phyloP scores from a whole-genome alignment of 2,113 vertebrate genomes.

The Coturnix japonica region DNA sequence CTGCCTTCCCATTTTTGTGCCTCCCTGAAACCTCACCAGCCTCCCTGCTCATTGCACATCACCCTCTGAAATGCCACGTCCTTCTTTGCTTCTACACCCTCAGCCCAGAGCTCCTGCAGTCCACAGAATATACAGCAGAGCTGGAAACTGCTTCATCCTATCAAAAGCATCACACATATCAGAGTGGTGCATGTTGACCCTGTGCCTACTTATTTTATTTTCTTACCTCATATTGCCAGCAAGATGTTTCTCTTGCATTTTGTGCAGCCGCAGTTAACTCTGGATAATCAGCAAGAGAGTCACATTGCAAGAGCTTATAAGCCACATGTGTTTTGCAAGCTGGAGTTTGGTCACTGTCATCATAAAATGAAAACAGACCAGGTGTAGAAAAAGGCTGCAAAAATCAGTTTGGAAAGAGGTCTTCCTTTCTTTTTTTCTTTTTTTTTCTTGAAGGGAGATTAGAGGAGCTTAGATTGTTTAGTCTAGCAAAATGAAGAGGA shows the following conservation, averaged over 20 bases:
- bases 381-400: conserved; percentile 9
- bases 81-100: background rate
- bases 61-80: background rate
- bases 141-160: background rate
- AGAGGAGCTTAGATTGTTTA: conserved; percentile 37
- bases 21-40: background rate
- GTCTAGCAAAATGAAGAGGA: conserved; percentile 36
- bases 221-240: background rate
- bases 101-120: background rate
- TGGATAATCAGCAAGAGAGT: background rate
- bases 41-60: background rate
- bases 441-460: conserved; percentile 6
- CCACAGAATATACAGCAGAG: background rate
- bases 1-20: background rate
- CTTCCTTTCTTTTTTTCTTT: background rate
- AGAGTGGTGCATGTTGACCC: background rate
- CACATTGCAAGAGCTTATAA: background rate
- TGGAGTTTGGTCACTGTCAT: background rate
- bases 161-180: background rate
- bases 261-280: background rate
- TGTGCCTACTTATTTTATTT: background rate
- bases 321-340: background rate
- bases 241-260: background rate
- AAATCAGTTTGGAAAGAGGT: background rate
- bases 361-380: conserved; percentile 10